Base-by-base conservation (phyloP, 1,140 invertebrate genomes). In the Zaprionus kolodkinae region DNA sequence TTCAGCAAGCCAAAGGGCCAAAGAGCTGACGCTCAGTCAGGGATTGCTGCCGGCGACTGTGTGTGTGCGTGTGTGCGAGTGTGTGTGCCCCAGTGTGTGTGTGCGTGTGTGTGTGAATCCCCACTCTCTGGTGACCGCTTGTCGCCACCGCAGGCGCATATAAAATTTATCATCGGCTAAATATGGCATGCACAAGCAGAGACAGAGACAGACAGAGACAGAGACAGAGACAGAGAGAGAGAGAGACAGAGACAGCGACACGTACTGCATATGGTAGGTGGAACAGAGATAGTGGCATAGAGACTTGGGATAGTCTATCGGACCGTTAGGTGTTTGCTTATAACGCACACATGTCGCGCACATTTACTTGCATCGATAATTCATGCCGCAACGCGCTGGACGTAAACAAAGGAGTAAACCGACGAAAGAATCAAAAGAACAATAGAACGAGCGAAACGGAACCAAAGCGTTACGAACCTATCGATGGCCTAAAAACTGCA, bases 91-190 rank as follows among this genome's bases (percentile, higher is more conserved):
- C 12, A 15, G 7, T 3, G 40, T 9, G 40, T 43, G 40, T 7
- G 7, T 9, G 40, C 9, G 7, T 9, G n/a, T 15, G 40, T 45
- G 40, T 48, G 40, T 62, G 13, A 15, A 45, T 25, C 17, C 21
- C 15, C 35, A 43, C 52, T 65, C 70, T 72, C 56, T 67, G 56
- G 45, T 63, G 63, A 45, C 50, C 68, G 62, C 45, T 61, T 69
- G 62, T 67, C 63, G 70, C 35, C 55, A 60, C 48, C 63, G 55
- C 45, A 66, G 61, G 48, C 65, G n/a, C 57, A 85, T 85, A 72
- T 63, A 88, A 88, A 78, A 88, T 88, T 84, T 71, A 88, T 89
- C 81, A 87, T 80, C 78, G 63, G 76, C 84, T 88, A 88, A 88
- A 88, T 89, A 81, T 84, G 85, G 62, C 62, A 78, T 69, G 61